Conservation (phyloP, 2,797 vertebrate species). For the Adelosebastes latens region DNA sequence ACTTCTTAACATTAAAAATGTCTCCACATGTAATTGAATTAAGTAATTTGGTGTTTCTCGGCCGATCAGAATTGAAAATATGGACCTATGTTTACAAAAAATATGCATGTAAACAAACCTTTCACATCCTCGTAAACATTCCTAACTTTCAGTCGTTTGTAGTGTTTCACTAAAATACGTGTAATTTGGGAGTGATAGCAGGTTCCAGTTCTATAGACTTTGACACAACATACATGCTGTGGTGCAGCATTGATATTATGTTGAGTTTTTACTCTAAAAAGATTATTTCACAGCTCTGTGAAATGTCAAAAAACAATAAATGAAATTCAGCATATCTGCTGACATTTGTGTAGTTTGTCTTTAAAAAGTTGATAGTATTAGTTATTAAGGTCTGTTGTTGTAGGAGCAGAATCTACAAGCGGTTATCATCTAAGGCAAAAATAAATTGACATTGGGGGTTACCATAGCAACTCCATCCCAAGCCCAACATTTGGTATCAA, state of each 20-base stretch:
- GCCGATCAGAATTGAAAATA: slow-evolving; percentile 12
- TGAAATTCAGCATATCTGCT: not conserved
- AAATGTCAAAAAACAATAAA: not conserved
- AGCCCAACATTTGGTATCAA: slow-evolving; percentile 87
- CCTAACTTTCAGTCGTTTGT: slow-evolving; percentile 1
- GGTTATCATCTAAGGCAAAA: slow-evolving; percentile 18
- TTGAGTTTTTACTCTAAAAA: slow-evolving; percentile 19
- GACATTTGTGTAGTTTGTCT: not conserved
- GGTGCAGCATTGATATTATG: slow-evolving; percentile 17
- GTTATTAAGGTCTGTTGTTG: slow-evolving; percentile 10
- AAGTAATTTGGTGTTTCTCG: not conserved
- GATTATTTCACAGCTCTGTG: slow-evolving; percentile 18
- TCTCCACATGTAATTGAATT: not conserved
- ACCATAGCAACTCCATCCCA: slow-evolving; percentile 83
- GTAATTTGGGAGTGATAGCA: not conserved
- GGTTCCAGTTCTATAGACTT: not conserved
- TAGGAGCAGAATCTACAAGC: slow-evolving; percentile 18
- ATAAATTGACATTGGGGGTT: slow-evolving; percentile 15
- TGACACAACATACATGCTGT: not conserved
- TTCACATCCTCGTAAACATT: not conserved
- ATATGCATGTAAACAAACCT: not conserved
- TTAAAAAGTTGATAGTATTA: slow-evolving; percentile 9
- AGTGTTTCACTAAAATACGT: slow-evolving; percentile 19
- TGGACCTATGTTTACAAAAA: not conserved
- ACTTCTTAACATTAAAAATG: slow-evolving; percentile 27